phyloP scores from a whole-genome alignment of 2,797 vertebrate species.

The Hirundo rustica region DNA sequence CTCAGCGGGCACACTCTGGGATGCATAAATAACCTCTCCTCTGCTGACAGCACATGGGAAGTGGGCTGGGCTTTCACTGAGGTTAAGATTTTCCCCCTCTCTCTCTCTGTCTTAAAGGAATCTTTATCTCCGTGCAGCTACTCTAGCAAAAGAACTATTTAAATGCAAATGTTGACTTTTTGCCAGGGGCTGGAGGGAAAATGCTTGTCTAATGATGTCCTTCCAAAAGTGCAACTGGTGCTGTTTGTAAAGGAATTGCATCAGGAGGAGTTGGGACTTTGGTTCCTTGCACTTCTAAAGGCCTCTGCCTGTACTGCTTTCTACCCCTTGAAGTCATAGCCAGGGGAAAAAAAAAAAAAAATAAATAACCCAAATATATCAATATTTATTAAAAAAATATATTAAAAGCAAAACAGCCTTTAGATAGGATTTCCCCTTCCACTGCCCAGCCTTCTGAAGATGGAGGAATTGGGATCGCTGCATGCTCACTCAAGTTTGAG shows the following conservation, averaged over 20 bases:
- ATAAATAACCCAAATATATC: not conserved
- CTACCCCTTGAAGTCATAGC: not conserved
- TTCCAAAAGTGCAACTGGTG: slow-evolving; percentile 39
- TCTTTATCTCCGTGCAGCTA: slow-evolving; percentile 32
- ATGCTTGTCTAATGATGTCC: slow-evolving; percentile 33
- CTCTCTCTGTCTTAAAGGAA: not conserved
- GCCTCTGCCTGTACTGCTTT: not conserved
- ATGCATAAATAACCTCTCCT: slow-evolving; percentile 52
- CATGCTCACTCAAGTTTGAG: not conserved
- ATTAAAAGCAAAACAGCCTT: not conserved
- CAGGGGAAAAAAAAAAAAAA: not conserved
- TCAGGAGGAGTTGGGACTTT: not conserved
- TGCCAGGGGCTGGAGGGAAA: slow-evolving; percentile 22
- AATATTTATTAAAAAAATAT: not conserved
- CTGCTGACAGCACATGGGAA: slow-evolving; percentile 21
- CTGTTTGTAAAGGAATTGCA: not conserved
- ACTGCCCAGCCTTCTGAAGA: not conserved
- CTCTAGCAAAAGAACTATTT: slow-evolving; percentile 56
- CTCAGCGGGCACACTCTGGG: not conserved
- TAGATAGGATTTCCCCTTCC: not conserved
- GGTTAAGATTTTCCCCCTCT: rapidly evolving
- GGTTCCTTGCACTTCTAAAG: not conserved
- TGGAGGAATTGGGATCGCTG: not conserved
- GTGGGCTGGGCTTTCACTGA: not conserved
- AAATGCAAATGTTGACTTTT: slow-evolving; percentile 64